Evolutionary conservation across 2,113 vertebrate species (phyloP), one percentile per base, ranked within the genome.

Genomic region (Ictalurus punctatus): DNA sequence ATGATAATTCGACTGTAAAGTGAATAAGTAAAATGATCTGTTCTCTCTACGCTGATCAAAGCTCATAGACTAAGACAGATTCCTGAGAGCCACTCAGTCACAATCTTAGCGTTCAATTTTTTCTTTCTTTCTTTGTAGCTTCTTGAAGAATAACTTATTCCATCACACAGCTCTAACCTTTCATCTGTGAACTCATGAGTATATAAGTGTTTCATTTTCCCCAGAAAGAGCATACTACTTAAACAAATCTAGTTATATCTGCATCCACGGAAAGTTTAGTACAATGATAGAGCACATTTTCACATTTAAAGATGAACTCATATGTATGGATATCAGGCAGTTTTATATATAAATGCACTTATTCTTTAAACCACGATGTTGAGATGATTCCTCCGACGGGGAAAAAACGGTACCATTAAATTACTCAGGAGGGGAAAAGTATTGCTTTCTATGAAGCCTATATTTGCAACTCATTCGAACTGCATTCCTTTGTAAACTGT

Each of bases 291-390:
- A 56, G 17, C 17, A 19, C 16, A 34, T 56, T 82, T 82, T 34
- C 3, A 34, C 12, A 83, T 83, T 63, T 63, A 63, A 63, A 81
- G 56, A 30, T 81, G 58, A 63, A 40, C 80, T 63, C 58, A 61
- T 83, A 83, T 83, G 81, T 44, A 83, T 83, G 58, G 58, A 63
- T 63, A 63, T 63, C 34, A 83, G 81, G 58, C 58, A 63, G 58
- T 10, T 16, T 61, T 83, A 25, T 63, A 83, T 83, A 40, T 83
- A 83, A 61, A 83, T 83, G 34, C 4, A 13, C 58, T 83, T 61
- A 25, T 13, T 25, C 25, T 83, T 63, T 27, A 63, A 83, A 63
- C 10, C 58, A 14, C 27, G 10, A 83, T 23, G 58, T 40, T 63
- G 8, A 40, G 34, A 63, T 63, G 58, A 83, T 59, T 37, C 21